Evolutionary conservation across 2,113 vertebrate genomes (phyloP), one percentile per base, ranked within the genome.

Genomic region (Elgaria multicarinata): DNA sequence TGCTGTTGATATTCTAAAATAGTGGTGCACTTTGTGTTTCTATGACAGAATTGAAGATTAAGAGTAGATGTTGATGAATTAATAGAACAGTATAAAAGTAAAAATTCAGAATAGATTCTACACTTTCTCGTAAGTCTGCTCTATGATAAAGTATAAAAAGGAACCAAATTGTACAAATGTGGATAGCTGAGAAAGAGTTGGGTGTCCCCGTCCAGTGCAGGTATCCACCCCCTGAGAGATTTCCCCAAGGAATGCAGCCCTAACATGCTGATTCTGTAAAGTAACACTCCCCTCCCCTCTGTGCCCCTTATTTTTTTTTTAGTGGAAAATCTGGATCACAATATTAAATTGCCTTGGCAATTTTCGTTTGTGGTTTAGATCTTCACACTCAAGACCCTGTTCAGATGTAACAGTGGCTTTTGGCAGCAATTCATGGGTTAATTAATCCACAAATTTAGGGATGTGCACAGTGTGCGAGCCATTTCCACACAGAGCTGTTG

Each of bases 311-410:
- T 74, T 72, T n/a, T n/a, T n/a, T n/a, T n/a, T n/a, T n/a, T n/a
- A n/a, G n/a, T n/a, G n/a, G n/a, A n/a, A n/a, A n/a, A n/a, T n/a
- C n/a, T n/a, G n/a, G n/a, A n/a, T n/a, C 6, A 22, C 1, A 62
- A 14, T 36, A 24, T 86, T 80, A 89, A 90, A 62, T 75, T 77
- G 89, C 85, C 46, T 31, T 91, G 86, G 10, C 36, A 90, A 90
- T 84, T 89, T 62, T 71, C 89, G 85, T 81, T 42, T 85, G 76
- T 86, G 66, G 36, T 20, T 93, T 12, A 85, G 36, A 89, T 69
- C 91, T 28, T 86, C 46, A 53, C 46, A 62, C 36, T 50, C 14
- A 6, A 67, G 20, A 2, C 13, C 22, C 31, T 83, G 67, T 46
- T n/a, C 42, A 71, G 44, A 4, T 46, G 16, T 58, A 58, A 58